Percentiles rank a stretch among this genome's conserved stretches.
phyloP scores from a whole-genome alignment of 2,888 invertebrate genomes.

The Ischnura elegans region DNA sequence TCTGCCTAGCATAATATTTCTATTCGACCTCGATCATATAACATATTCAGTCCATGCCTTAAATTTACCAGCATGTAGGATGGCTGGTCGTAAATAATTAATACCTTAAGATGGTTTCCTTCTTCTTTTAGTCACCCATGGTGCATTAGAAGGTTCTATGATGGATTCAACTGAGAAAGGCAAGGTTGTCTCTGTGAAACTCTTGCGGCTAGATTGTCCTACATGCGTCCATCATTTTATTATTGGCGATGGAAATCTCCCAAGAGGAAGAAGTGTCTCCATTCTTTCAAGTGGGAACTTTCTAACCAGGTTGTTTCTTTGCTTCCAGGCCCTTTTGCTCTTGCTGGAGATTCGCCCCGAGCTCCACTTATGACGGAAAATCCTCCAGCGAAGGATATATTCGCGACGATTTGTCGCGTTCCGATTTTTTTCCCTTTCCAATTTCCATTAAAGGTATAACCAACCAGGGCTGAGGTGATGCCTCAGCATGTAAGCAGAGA shows the following conservation, averaged over 20 bases:
- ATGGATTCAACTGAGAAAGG: background rate
- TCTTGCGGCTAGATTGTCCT: background rate
- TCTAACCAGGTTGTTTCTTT: slow-evolving; percentile 16
- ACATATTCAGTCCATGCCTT: too few species aligned
- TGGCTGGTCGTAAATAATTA: too few species aligned
- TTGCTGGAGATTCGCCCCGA: background rate
- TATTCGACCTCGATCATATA: too few species aligned
- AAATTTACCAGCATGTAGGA: too few species aligned
- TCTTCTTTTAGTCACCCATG: background rate
- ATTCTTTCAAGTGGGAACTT: background rate
- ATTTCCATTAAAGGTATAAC: slow-evolving; percentile 9
- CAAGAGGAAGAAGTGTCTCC: background rate
- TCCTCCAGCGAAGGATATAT: background rate
- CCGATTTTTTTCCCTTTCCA: background rate
- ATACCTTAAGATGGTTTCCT: background rate
- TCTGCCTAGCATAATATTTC: too few species aligned
- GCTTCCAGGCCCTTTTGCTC: background rate
- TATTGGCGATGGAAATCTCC: background rate
- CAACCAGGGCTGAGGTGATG: background rate
- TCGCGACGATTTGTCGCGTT: slow-evolving; percentile 16
- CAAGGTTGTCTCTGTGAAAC: background rate
- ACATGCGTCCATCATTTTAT: slow-evolving; percentile 3
- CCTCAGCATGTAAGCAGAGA: background rate
- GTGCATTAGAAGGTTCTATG: background rate
- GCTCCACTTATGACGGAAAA: background rate